Evolutionary conservation across 2,113 vertebrate genomes (phyloP).

Genomic region (Rhizomys pruinosus): DNA sequence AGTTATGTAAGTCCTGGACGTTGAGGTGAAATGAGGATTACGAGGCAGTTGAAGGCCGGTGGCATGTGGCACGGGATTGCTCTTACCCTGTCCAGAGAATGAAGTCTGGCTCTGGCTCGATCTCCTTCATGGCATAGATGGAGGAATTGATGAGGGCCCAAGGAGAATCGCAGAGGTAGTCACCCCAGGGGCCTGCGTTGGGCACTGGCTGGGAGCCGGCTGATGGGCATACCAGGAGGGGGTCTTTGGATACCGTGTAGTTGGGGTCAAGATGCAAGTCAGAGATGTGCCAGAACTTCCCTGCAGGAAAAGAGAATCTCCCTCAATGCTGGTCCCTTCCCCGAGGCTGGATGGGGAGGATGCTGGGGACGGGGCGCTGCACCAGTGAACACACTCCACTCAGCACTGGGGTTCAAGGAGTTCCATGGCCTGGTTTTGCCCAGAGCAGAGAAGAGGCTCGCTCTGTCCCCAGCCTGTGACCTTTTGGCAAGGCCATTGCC

Average conservation of each 20-base stretch:
- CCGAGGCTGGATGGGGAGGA: neutral
- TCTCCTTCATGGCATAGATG: conserved; percentile 89
- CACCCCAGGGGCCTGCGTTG: conserved; percentile 90
- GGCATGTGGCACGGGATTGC: too few relatives aligned
- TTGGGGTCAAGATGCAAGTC: conserved; percentile 93
- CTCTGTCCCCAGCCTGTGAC: neutral
- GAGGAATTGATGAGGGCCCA: conserved; percentile 91
- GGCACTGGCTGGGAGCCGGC: conserved; percentile 85
- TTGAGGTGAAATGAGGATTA: neutral
- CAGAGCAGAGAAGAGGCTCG: neutral
- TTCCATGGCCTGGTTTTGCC: neutral
- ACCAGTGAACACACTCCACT: neutral
- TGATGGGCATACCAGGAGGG: conserved; percentile 89
- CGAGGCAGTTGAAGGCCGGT: neutral
- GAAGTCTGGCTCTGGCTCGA: conserved; percentile 91
- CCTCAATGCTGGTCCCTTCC: neutral
- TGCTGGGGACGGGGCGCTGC: neutral
- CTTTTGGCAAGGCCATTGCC: neutral
- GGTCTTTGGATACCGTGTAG: conserved; percentile 84
- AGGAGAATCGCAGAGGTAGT: conserved; percentile 93
- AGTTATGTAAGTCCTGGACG: neutral
- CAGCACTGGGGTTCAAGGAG: neutral
- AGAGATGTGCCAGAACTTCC: conserved; percentile 94
- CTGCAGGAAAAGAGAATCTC: conserved; percentile 76
- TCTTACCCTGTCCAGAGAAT: conserved; percentile 97